A percentile compares a stretch with the other conserved stretches of the same genome.
phyloP scores from a whole-genome alignment of 2,113 vertebrate genomes.

The Shinisaurus crocodilurus region DNA sequence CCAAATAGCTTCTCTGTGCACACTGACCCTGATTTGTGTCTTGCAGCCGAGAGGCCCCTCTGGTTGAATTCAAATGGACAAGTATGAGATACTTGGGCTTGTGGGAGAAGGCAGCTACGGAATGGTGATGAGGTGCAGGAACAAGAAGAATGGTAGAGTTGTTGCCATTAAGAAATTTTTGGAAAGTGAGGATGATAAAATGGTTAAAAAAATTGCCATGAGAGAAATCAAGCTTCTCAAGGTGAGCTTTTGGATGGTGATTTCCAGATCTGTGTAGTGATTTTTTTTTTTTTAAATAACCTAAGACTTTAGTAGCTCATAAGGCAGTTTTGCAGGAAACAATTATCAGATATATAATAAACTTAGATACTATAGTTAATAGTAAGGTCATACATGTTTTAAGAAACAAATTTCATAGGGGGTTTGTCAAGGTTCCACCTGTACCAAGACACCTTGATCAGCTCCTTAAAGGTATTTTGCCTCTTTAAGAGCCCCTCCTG shows the following conservation, averaged over 20 bases:
- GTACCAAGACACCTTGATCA: too few species aligned
- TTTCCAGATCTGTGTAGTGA: background rate
- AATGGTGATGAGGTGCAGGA: slow-evolving; percentile 85
- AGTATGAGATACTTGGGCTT: slow-evolving; percentile 83
- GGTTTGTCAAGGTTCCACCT: too few species aligned
- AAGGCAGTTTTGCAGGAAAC: background rate
- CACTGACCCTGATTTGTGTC: slow-evolving; percentile 21
- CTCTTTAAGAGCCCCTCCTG: too few species aligned
- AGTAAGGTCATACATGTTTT: background rate
- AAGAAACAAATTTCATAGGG: background rate
- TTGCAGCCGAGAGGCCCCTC: slow-evolving; percentile 46
- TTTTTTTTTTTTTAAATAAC: background rate
- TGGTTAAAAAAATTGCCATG: slow-evolving; percentile 85
- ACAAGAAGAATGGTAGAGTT: slow-evolving; percentile 81
- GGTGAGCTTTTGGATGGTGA: slow-evolving; percentile 56
- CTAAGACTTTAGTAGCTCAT: background rate
- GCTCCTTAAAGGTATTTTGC: too few species aligned
- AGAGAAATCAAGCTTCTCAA: slow-evolving; percentile 79
- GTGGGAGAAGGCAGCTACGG: slow-evolving; percentile 88
- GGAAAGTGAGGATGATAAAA: slow-evolving; percentile 85
- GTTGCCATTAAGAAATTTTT: slow-evolving; percentile 89
- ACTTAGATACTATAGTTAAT: background rate
- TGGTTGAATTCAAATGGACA: slow-evolving; percentile 74
- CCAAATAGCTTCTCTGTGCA: background rate
- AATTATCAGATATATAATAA: background rate